Conservation (phyloP, 2,113 vertebrate species). For the Capreolus pygargus region DNA sequence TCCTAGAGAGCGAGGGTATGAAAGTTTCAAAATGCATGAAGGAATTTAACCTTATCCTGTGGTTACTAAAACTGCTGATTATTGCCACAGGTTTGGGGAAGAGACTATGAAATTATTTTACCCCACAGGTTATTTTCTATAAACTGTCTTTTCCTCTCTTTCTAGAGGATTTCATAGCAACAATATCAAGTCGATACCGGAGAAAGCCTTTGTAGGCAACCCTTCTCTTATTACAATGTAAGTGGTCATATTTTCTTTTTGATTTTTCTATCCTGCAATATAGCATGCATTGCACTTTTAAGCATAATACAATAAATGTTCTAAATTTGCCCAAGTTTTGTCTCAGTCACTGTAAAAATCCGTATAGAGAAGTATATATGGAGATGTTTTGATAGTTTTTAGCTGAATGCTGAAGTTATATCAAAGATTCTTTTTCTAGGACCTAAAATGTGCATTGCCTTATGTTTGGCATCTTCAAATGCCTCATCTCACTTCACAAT, state of each 20-base stretch:
- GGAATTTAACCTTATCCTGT: not conserved
- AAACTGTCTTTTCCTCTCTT: conserved; percentile 60
- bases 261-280: not conserved
- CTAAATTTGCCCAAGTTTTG: not conserved
- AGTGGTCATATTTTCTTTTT: conserved; percentile 69
- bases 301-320: not conserved
- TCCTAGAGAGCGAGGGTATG: not conserved
- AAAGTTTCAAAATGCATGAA: not conserved
- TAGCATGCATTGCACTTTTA: not conserved
- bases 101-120: not conserved
- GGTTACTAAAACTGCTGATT: not conserved
- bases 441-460: not conserved
- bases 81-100: not conserved
- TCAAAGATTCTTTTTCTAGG: not conserved
- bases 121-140: not conserved
- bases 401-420: not conserved
- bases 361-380: not conserved
- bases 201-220: conserved; percentile 92
- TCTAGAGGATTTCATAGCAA: conserved; percentile 94
- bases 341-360: not conserved
- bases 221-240: conserved; percentile 93
- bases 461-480: not conserved
- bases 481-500: not conserved
- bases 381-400: not conserved
- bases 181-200: conserved; percentile 93